These are phyloP conservation scores for Luidia sarsii DNA, from an alignment of 53 echinoderm and acorn worm species.

Conservation along the genomic window DNA sequence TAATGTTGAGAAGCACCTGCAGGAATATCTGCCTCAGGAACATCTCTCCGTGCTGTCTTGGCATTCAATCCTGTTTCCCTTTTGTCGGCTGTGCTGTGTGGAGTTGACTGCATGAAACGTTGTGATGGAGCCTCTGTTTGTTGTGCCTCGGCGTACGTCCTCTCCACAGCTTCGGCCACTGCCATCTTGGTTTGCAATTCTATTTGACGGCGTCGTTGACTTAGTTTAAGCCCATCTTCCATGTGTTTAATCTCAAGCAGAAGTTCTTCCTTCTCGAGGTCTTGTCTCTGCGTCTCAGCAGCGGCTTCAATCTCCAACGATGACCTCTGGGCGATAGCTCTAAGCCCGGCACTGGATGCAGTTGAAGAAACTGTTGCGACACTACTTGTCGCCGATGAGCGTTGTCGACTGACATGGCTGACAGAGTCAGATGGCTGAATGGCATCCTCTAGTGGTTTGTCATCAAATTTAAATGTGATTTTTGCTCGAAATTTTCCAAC, in stretches of 20 bases:
- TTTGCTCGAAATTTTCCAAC: too few relatives aligned
- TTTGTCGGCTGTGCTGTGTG: background rate
- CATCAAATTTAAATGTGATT: background rate
- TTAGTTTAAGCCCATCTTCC: constrained; percentile 16
- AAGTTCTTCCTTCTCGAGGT: constrained; percentile 27
- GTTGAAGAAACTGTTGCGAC: background rate
- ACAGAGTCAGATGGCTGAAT: background rate
- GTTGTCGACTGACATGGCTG: background rate
- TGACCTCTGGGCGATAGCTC: background rate
- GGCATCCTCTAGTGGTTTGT: background rate
- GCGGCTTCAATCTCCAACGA: constrained; percentile 31
- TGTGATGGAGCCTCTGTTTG: background rate
- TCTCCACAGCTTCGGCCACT: constrained; percentile 15
- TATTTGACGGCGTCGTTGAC: constrained; percentile 10
- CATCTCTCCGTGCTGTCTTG: too few relatives aligned
- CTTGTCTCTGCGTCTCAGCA: constrained; percentile 7
- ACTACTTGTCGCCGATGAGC: background rate
- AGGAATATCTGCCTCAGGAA: too few relatives aligned
- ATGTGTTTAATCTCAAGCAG: constrained; percentile 3
- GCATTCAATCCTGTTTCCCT: background rate
- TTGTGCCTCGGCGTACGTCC: constrained; percentile 6
- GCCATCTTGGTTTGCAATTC: background rate
- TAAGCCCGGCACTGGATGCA: background rate
- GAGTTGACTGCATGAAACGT: constrained; percentile 6
- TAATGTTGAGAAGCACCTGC: background rate